These are phyloP conservation scores for Willisornis vidua DNA, from an alignment of 2,113 vertebrate genomes.

Conservation along the genomic window DNA sequence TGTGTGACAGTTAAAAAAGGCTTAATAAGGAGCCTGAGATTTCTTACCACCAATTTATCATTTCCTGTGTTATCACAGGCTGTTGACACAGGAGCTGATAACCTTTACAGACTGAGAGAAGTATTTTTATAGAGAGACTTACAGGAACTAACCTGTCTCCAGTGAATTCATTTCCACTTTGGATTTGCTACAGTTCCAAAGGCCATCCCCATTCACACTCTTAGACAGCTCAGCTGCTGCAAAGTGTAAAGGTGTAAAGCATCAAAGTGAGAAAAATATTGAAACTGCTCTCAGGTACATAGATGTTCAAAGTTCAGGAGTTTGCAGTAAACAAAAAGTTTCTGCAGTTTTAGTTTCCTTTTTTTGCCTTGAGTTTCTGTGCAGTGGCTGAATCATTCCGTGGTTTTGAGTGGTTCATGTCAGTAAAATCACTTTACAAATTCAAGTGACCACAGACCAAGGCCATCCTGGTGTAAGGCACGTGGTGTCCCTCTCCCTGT, in stretches of 20 bases:
- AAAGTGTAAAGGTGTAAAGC: neutral
- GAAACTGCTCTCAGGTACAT: rapidly evolving
- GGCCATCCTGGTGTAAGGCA: neutral
- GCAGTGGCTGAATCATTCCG: neutral
- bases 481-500: neutral
- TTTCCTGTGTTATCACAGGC: neutral
- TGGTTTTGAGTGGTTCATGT: neutral
- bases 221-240: neutral
- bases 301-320: neutral
- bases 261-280: neutral
- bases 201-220: neutral
- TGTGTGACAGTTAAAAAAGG: neutral
- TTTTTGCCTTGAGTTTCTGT: neutral
- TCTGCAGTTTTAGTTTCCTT: neutral
- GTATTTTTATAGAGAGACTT: neutral
- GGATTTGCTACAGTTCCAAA: neutral
- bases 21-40: neutral
- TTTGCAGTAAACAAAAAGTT: neutral
- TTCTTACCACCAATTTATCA: neutral
- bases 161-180: neutral
- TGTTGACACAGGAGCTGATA: neutral
- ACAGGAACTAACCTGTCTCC: neutral
- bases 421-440: neutral
- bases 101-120: neutral
- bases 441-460: neutral